A percentile compares a stretch with the other conserved stretches of the same genome.
phyloP scores from a whole-genome alignment of 37 sponge, comb jelly and placozoan genomes.

The Ianthella basta region DNA sequence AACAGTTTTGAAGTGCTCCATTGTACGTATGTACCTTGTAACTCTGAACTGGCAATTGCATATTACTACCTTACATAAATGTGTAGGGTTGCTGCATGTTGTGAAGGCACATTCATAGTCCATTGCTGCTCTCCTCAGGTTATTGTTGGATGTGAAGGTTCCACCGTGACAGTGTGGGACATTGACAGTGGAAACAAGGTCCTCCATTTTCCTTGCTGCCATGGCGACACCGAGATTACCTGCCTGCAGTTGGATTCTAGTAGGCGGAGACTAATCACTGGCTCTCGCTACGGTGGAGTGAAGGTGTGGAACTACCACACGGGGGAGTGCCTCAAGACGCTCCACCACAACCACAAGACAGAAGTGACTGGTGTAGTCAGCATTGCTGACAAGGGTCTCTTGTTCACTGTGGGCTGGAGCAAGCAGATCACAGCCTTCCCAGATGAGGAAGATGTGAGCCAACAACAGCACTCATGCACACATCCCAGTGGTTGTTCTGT shows the following conservation, averaged over 20 bases:
- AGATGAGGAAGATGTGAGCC: constrained; percentile 51
- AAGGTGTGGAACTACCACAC: constrained; percentile 83
- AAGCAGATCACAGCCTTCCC: constrained; percentile 69
- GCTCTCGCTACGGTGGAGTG: constrained; percentile 83
- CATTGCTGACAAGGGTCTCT: constrained; percentile 62
- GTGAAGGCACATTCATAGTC: not conserved
- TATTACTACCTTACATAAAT: too few relatives aligned
- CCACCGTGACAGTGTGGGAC: constrained; percentile 89
- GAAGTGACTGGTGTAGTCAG: constrained; percentile 83
- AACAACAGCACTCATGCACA: not conserved
- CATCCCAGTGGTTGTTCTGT: not conserved
- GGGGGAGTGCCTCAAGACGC: constrained; percentile 74
- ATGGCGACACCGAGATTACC: constrained; percentile 89
- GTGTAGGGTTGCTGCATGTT: too few relatives aligned
- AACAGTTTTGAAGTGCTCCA: too few relatives aligned
- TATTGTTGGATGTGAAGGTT: constrained; percentile 89
- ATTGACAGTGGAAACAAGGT: constrained; percentile 74
- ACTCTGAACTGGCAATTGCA: too few relatives aligned
- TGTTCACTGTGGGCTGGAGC: constrained; percentile 91
- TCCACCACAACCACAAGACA: constrained; percentile 46
- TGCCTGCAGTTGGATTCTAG: constrained; percentile 76
- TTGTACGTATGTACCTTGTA: too few relatives aligned
- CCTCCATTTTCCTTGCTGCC: constrained; percentile 63
- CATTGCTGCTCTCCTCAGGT: constrained; percentile 46
- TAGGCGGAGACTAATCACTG: constrained; percentile 84